Evolutionary conservation across 2,888 invertebrate species (phyloP), one percentile per base, ranked within the genome.

Genomic region (Acleris cristana): DNA sequence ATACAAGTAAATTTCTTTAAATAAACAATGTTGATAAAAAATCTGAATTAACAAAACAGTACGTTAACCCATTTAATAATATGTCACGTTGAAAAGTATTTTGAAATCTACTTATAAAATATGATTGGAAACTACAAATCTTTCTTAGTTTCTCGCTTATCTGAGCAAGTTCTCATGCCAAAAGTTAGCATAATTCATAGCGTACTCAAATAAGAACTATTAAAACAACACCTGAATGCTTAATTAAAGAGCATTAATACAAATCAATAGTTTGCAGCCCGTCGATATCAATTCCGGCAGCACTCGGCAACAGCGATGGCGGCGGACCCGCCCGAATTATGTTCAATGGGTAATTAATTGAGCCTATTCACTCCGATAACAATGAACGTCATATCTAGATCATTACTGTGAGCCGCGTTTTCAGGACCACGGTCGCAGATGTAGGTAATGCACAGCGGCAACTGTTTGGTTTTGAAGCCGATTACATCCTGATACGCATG

Each of bases 321-420:
- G 78, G 70, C 75, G 78, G 84, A 79, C 78, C 90, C 91, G 89
- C 91, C 91, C 91, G 86, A 92, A 91, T 91, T 87, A 89, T 92
- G 92, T 92, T 89, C 90, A 86, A 90, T 90, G 86, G 90, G 89
- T 90, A 91, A 92, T 92, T 91, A 88, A 92, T 91, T 78, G 87
- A 80, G 77, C 81, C 85, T 82, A 87, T 85, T 86, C 88, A 83
- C 80, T 87, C 81, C 85, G 85, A 89, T 88, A 86, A 89, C 88
- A 90, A 90, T 88, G 80, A 82, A 78, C 71, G 75, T 79, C 77
- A 79, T 83, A 86, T 85, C 80, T 83, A 81, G 82, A 81, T 79
- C 79, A 85, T 85, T 86, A 84, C 86, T 85, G 87, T 81, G 80
- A 82, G 53, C 53, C 67, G 52, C 62, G 58, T 63, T 67, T 66